Conservation (phyloP, 2,113 vertebrate species). For the Eupsittula cactorum region DNA sequence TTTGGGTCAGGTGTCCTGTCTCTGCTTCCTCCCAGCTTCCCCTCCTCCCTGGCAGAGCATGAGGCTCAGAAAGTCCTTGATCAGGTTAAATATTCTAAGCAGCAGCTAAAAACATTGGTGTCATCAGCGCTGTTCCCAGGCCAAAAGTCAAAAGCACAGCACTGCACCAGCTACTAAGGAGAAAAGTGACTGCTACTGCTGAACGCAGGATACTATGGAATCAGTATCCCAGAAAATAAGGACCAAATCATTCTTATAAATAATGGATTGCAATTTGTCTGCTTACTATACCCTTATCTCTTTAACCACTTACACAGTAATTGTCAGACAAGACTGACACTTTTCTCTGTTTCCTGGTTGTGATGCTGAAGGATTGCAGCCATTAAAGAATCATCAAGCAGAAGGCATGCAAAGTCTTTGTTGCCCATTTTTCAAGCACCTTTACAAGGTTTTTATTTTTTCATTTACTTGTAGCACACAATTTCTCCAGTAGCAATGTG, state of each 20-base stretch:
- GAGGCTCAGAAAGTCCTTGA: no score
- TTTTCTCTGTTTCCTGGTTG: conserved; percentile 29
- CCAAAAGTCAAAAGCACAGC: no score
- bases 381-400: conserved; percentile 52
- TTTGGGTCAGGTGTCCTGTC: no score
- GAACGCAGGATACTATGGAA: not conserved
- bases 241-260: conserved; percentile 26
- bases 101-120: no score
- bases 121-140: no score
- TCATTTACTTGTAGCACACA: not conserved
- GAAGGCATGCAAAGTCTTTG: not conserved
- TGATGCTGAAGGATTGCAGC: conserved; percentile 26
- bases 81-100: no score
- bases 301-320: conserved; percentile 49
- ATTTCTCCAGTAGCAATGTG: not conserved
- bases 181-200: no score
- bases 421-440: conserved; percentile 25
- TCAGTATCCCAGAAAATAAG: conserved; percentile 3
- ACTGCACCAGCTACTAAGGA: no score
- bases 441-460: conserved; percentile 34
- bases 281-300: conserved; percentile 15
- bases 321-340: conserved; percentile 14
- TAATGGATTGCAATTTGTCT: not conserved
- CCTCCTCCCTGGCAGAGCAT: no score
- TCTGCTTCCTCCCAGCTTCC: no score